Conservation (phyloP, 2,113 vertebrate species). For the Hemibates koningsi region DNA sequence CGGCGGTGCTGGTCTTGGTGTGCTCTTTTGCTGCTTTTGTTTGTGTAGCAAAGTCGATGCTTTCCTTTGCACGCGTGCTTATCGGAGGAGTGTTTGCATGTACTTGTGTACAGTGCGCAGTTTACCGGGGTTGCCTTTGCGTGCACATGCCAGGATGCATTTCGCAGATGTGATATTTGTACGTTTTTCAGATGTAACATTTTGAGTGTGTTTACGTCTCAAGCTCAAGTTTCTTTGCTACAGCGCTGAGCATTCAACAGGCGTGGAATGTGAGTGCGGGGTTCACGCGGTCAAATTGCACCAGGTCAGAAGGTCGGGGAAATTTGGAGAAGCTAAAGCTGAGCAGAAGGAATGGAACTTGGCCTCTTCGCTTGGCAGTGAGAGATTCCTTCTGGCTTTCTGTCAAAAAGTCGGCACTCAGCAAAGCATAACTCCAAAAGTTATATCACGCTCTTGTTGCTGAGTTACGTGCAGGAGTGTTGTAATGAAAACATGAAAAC, state of each 20-base stretch:
- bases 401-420: slow-evolving; percentile 36
- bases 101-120: background rate
- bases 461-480: background rate
- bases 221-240: slow-evolving; percentile 1
- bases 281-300: slow-evolving; percentile 45
- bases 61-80: background rate
- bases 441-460: slow-evolving; percentile 33
- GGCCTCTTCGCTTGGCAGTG: slow-evolving; percentile 59
- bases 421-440: slow-evolving; percentile 26
- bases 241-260: slow-evolving; percentile 28
- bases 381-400: slow-evolving; percentile 53
- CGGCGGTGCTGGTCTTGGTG: background rate
- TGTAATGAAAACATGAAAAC: slow-evolving; percentile 8
- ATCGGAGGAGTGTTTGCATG: background rate
- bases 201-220: background rate
- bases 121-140: background rate
- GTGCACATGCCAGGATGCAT: background rate
- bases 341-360: slow-evolving; percentile 56
- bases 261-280: slow-evolving; percentile 24
- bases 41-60: background rate
- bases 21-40: background rate
- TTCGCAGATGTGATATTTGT: background rate
- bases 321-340: slow-evolving; percentile 45
- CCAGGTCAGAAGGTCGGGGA: slow-evolving; percentile 49
- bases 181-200: background rate